These are phyloP conservation scores for Campylomormyrus numenius DNA, from an alignment of 2,113 vertebrate species.

Conservation along the genomic window DNA sequence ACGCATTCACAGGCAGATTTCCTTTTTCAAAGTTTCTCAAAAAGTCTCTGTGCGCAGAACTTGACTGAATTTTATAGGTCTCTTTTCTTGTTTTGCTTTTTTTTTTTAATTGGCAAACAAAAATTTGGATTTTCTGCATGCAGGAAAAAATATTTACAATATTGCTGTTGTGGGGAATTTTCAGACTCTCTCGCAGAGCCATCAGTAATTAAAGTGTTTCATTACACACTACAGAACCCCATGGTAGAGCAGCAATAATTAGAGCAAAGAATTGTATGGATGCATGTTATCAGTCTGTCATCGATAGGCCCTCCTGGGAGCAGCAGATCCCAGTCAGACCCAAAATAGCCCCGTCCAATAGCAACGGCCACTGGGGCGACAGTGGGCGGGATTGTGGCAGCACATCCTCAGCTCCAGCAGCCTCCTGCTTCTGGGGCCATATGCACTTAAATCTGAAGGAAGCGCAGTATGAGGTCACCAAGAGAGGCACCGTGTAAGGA, in stretches of 20 bases:
- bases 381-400: not conserved
- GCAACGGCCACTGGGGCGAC: not conserved
- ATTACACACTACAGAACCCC: not conserved
- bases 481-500: not conserved
- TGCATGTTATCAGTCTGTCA: not conserved
- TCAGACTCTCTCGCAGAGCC: not conserved
- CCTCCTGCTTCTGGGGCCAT: not conserved
- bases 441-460: not conserved
- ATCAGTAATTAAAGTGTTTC: not conserved
- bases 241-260: not conserved
- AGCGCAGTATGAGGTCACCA: not conserved
- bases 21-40: constrained; percentile 1
- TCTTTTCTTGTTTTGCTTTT: not conserved
- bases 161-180: not conserved
- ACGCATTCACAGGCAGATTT: constrained; percentile 12
- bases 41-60: not conserved
- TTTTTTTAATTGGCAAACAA: not conserved
- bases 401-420: not conserved
- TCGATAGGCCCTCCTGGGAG: not conserved
- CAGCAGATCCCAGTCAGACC: not conserved
- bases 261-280: not conserved
- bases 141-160: not conserved
- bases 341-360: not conserved
- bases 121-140: not conserved
- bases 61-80: not conserved